Conservation (phyloP, 2,888 invertebrate species). For the Alentia gelatinosa region DNA sequence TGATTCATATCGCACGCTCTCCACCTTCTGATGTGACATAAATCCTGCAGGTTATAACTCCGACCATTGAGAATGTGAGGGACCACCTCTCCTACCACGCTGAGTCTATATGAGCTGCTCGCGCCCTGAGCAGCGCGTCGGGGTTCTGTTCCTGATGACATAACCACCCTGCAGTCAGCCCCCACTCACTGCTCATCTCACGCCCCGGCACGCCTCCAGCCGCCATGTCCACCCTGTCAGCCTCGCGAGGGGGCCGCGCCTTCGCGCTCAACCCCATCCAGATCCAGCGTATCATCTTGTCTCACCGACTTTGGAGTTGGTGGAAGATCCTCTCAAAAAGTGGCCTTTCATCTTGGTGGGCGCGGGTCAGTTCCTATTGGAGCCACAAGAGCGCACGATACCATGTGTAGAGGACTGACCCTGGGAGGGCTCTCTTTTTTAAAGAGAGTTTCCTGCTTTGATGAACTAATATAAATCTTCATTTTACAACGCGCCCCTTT, state of each 20-base stretch:
- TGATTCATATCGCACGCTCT: background rate
- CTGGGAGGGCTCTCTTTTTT: background rate
- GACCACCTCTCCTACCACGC: background rate
- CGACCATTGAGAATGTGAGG: background rate
- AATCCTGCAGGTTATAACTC: background rate
- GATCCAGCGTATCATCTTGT: background rate
- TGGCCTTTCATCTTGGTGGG: background rate
- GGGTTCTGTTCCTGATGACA: background rate
- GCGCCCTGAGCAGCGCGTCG: background rate
- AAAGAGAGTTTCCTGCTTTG: background rate
- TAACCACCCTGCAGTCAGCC: background rate
- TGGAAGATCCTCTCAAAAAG: slow-evolving; percentile 7
- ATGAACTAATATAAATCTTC: slow-evolving; percentile 5
- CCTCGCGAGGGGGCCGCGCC: background rate
- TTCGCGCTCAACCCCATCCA: background rate
- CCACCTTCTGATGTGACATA: background rate
- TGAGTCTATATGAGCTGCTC: background rate
- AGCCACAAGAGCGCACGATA: background rate
- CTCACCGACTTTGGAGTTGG: background rate
- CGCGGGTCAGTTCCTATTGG: background rate
- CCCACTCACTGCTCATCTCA: background rate
- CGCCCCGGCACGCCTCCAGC: background rate
- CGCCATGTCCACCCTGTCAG: background rate
- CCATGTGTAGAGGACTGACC: background rate
- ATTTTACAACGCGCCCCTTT: background rate